Evolutionary conservation across 2,113 vertebrate species (phyloP).

Genomic region (Condylura cristata): DNA sequence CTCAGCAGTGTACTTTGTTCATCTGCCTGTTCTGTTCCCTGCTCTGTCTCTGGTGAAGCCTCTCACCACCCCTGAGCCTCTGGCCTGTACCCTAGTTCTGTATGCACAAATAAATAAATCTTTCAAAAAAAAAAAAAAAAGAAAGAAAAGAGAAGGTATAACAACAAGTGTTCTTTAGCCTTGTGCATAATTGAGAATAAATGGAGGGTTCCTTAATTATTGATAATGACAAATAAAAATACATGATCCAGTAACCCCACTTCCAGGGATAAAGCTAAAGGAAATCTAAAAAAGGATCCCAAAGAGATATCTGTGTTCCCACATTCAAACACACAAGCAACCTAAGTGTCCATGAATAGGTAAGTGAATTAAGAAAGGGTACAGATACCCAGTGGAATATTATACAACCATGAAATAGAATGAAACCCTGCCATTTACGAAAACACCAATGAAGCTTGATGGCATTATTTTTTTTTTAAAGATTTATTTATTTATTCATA

Average conservation of each 20-base stretch:
- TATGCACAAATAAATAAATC: too few relatives aligned
- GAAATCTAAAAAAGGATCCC: neutral
- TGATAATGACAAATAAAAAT: neutral
- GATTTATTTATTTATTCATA: too few relatives aligned
- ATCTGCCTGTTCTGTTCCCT: too few relatives aligned
- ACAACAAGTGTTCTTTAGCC: neutral
- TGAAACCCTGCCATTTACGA: neutral
- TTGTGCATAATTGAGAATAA: neutral
- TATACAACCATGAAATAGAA: neutral
- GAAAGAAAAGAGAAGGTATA: neutral
- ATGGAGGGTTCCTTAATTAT: neutral
- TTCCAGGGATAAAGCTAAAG: neutral
- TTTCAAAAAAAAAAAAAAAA: too few relatives aligned
- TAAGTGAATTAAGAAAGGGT: neutral
- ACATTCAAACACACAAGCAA: too few relatives aligned
- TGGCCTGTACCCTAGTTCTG: too few relatives aligned
- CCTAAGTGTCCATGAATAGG: too few relatives aligned
- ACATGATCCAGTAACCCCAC: neutral
- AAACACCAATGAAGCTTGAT: neutral
- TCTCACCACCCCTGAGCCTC: too few relatives aligned
- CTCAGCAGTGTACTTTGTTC: too few relatives aligned
- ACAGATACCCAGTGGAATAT: neutral
- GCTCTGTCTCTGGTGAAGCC: too few relatives aligned
- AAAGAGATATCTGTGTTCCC: too few relatives aligned
- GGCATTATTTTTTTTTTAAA: too few relatives aligned